Evolutionary conservation across 2,797 vertebrate species (phyloP).

Genomic region (Nannoperca australis): DNA sequence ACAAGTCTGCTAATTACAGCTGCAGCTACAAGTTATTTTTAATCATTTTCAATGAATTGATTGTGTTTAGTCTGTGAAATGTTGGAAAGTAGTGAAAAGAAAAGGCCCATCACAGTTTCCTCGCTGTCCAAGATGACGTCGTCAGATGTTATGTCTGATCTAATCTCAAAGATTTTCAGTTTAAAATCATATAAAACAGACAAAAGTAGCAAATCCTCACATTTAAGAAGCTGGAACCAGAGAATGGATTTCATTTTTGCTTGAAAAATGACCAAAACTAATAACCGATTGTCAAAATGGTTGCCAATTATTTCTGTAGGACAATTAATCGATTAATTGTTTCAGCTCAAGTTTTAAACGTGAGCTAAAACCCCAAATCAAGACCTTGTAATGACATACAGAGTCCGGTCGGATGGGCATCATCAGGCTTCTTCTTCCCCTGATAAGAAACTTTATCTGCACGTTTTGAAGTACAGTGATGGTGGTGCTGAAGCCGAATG

Average conservation of each 20-base stretch:
- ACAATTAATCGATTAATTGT: too few relatives aligned
- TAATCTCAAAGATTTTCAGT: not conserved
- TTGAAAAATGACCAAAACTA: not conserved
- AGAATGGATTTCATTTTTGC: not conserved
- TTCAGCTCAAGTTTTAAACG: not conserved
- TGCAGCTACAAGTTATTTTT: not conserved
- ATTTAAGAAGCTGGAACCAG: not conserved
- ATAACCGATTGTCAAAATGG: not conserved
- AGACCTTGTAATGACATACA: not conserved
- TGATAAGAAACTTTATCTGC: slow-evolving; percentile 12
- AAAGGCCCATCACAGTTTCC: not conserved
- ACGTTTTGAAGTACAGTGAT: not conserved
- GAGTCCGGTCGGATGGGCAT: not conserved
- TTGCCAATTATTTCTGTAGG: not conserved
- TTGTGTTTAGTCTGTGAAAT: not conserved
- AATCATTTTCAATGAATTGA: not conserved
- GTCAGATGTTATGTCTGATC: not conserved
- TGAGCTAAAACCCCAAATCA: too few relatives aligned
- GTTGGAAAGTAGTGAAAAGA: not conserved
- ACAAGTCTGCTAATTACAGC: not conserved
- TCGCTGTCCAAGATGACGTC: not conserved
- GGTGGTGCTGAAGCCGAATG: not conserved
- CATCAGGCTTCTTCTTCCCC: not conserved
- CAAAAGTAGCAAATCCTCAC: not conserved
- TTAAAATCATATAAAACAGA: not conserved